phyloP scores from a whole-genome alignment of 2,797 vertebrate genomes.

The Xerus rutilus region DNA sequence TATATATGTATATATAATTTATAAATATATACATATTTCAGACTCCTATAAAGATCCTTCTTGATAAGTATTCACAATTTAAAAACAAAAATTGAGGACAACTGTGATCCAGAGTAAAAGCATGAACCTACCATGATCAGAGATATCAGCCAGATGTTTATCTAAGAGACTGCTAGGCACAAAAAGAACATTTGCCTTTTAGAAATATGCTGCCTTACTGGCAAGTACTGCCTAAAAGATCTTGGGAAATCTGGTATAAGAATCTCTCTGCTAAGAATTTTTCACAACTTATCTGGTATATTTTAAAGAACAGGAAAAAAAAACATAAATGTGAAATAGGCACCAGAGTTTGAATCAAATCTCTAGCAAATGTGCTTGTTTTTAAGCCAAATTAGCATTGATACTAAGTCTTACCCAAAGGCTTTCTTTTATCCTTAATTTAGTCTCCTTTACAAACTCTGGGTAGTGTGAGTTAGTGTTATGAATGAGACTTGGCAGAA shows the following conservation, averaged over 20 bases:
- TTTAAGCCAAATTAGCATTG: conserved; percentile 45
- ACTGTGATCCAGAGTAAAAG: neutral
- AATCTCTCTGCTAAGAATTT: neutral
- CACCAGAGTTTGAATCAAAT: neutral
- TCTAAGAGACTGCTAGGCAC: neutral
- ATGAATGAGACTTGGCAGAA: neutral
- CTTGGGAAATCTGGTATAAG: neutral
- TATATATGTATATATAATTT: neutral
- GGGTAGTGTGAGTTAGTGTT: neutral
- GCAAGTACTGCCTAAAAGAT: neutral
- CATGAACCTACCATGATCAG: neutral
- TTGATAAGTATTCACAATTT: neutral
- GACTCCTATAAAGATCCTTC: neutral
- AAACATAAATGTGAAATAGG: neutral
- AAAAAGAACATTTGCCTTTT: neutral
- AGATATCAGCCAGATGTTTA: neutral
- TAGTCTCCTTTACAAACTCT: neutral
- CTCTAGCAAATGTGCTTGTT: neutral
- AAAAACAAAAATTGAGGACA: neutral
- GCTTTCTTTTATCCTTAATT: conserved; percentile 34
- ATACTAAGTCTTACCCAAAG: neutral
- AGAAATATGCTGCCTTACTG: conserved; percentile 23
- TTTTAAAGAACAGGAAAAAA: conserved; percentile 26
- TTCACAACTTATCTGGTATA: neutral
- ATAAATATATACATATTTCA: neutral